Conservation (phyloP, 2,113 vertebrate genomes). For the Chitala chitala region DNA sequence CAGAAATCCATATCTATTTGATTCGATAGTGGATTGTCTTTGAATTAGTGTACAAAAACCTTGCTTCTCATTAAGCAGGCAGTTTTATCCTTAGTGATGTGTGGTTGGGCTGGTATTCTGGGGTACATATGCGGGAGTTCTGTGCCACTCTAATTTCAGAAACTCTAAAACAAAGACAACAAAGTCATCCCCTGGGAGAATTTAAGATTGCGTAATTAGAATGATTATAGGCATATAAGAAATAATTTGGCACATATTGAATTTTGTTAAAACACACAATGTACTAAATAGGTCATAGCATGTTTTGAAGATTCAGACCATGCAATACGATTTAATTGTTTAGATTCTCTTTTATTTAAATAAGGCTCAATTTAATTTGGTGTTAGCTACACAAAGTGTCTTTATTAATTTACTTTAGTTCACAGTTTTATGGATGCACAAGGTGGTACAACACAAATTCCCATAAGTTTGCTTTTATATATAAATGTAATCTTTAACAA, state of each 20-base stretch:
- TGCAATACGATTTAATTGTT: conserved; percentile 57
- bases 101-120: conserved; percentile 11
- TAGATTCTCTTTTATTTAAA: conserved; percentile 55
- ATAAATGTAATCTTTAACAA: no score
- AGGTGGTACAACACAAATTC: no score
- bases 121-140: conserved; percentile 62
- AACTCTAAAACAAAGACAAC: conserved; percentile 59
- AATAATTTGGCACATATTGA: conserved; percentile 63
- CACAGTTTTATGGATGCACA: no score
- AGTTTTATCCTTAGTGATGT: conserved; percentile 4
- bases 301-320: conserved; percentile 43
- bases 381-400: conserved; percentile 45
- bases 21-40: background rate
- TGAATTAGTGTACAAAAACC: background rate
- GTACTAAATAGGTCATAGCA: conserved; percentile 58
- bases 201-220: conserved; percentile 67
- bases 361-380: conserved; percentile 44
- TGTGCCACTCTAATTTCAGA: conserved; percentile 55
- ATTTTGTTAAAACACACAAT: conserved; percentile 56
- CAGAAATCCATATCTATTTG: background rate
- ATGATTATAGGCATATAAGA: conserved; percentile 61
- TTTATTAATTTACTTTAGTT: no score
- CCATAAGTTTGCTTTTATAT: no score
- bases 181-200: conserved; percentile 58
- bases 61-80: background rate